These are phyloP conservation scores for Meloidogyne floridensis DNA, from an alignment of 1,140 invertebrate species.

Conservation along the genomic window DNA sequence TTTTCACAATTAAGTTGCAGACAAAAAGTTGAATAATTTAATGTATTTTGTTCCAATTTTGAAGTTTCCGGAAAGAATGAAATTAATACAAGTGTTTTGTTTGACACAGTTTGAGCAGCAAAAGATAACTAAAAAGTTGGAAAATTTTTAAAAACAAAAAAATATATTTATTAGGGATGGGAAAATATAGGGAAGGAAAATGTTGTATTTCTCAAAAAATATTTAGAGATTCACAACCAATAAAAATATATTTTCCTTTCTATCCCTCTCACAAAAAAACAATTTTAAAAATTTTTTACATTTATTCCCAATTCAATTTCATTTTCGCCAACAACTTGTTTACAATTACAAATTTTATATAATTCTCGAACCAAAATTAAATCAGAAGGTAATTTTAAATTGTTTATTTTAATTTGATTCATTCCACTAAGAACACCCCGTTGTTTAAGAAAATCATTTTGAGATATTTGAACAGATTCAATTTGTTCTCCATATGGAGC, in stretches of 20 bases:
- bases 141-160: no score
- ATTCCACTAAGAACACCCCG: conserved; percentile 64
- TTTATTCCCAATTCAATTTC: conserved; percentile 33
- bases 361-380: conserved; percentile 68
- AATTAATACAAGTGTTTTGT: conserved; percentile 80
- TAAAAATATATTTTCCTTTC: background rate
- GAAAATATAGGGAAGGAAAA: no score
- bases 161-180: no score
- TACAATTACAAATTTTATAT: conserved; percentile 79
- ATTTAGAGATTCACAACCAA: background rate
- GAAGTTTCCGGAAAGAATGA: conserved; percentile 70
- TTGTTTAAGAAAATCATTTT: conserved; percentile 79
- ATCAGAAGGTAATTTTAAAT: conserved; percentile 62
- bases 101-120: conserved; percentile 81
- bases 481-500: conserved; percentile 86
- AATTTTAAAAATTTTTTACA: background rate
- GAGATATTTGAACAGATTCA: conserved; percentile 78
- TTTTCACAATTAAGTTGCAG: conserved; percentile 85
- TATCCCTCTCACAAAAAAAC: no score
- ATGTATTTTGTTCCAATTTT: background rate
- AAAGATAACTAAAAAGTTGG: conserved; percentile 72
- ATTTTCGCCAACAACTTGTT: conserved; percentile 72
- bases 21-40: background rate
- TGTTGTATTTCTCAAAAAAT: no score
- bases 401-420: conserved; percentile 66